phyloP scores from a whole-genome alignment of 2,797 vertebrate species.

The Choloepus didactylus region DNA sequence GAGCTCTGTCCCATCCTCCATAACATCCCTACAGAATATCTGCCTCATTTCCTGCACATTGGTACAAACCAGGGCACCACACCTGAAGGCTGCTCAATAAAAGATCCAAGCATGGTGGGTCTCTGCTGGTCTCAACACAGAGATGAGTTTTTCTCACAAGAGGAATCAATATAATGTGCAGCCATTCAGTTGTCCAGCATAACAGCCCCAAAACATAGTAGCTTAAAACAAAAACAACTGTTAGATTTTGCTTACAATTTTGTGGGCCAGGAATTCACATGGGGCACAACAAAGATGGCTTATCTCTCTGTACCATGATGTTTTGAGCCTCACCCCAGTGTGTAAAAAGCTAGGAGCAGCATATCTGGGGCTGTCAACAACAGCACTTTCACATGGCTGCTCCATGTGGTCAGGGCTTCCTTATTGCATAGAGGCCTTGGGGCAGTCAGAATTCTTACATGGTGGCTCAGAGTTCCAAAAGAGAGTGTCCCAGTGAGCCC shows the following conservation, averaged over 20 bases:
- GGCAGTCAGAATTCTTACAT: not conserved
- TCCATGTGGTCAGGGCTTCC: not conserved
- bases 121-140: not conserved
- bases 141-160: not conserved
- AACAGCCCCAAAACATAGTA: not conserved
- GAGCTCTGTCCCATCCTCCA: not conserved
- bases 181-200: not conserved
- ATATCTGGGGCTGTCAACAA: not conserved
- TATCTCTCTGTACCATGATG: not conserved
- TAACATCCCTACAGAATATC: not conserved
- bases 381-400: not conserved
- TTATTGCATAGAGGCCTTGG: not conserved
- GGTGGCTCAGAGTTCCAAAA: not conserved
- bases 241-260: slow-evolving; percentile 47
- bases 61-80: not conserved
- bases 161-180: not conserved
- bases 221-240: not conserved
- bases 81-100: not conserved
- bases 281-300: not conserved
- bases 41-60: not conserved
- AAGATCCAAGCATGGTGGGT: not conserved
- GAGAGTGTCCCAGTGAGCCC: not conserved
- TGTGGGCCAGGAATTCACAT: not conserved
- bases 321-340: not conserved
- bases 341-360: not conserved